A percentile compares a stretch with the other conserved stretches of the same genome.
phyloP scores from a whole-genome alignment of 2,797 vertebrate species.

The Pseudocheirus occidentalis region DNA sequence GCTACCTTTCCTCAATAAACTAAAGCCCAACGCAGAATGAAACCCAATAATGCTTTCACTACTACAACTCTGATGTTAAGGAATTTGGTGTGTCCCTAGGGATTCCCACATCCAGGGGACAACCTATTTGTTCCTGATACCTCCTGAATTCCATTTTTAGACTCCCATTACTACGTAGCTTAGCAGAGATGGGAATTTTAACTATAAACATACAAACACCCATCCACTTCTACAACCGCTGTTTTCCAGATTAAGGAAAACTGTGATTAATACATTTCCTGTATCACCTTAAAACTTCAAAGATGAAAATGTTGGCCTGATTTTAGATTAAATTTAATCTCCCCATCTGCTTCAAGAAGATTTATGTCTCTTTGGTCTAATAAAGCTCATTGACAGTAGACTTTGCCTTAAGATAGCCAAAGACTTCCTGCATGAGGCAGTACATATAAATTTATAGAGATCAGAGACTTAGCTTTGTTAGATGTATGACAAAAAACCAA shows the following conservation, averaged over 20 bases:
- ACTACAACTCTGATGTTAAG: constrained; percentile 54
- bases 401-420: background rate
- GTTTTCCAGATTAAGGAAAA: constrained; percentile 43
- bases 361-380: constrained; percentile 28
- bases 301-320: background rate
- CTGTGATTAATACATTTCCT: background rate
- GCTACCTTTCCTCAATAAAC: constrained; percentile 69
- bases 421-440: background rate
- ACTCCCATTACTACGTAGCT: background rate
- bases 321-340: background rate
- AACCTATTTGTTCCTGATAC: constrained; percentile 37
- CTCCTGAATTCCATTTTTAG: constrained; percentile 8
- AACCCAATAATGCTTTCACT: constrained; percentile 64
- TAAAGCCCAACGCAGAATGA: constrained; percentile 73
- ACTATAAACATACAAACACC: background rate
- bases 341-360: constrained; percentile 19
- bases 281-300: constrained; percentile 29
- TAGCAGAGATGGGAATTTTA: background rate
- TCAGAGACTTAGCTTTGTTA: constrained; percentile 2
- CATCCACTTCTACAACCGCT: background rate
- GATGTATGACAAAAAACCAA: constrained; percentile 29
- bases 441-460: background rate
- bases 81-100: constrained; percentile 63
- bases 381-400: background rate
- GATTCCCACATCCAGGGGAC: background rate